phyloP scores from a whole-genome alignment of 2,888 invertebrate genomes.

The Melinopterus prodromus region DNA sequence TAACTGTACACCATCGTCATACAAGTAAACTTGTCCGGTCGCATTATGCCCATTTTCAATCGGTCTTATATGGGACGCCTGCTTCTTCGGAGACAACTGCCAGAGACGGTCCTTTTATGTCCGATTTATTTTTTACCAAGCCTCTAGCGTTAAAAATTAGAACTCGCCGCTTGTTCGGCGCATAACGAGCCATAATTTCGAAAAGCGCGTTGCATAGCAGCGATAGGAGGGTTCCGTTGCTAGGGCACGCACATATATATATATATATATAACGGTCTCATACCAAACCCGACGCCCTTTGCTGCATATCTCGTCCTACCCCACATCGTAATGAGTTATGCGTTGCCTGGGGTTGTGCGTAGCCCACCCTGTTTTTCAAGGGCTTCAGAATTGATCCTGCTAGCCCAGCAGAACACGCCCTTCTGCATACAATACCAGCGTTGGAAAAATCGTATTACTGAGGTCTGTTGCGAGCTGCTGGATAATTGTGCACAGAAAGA shows the following conservation, averaged over 20 bases:
- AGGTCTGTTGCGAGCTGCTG: too few relatives aligned
- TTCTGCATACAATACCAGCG: neutral
- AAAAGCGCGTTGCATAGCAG: neutral
- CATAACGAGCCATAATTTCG: neutral
- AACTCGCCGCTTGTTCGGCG: neutral
- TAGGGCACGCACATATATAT: neutral
- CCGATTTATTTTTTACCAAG: neutral
- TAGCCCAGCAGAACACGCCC: conserved; percentile 21
- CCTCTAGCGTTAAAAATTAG: neutral
- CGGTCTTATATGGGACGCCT: conserved; percentile 51
- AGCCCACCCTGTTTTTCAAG: conserved; percentile 25
- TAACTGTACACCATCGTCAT: conserved; percentile 48
- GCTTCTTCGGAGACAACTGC: neutral
- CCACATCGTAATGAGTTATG: conserved; percentile 38
- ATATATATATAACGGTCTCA: too few relatives aligned
- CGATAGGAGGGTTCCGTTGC: neutral
- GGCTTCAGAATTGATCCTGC: conserved; percentile 12
- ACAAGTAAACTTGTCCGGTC: conserved; percentile 54
- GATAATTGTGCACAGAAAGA: too few relatives aligned
- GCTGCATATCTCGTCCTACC: conserved; percentile 29
- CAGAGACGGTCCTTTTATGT: neutral
- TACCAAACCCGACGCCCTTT: neutral
- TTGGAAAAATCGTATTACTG: too few relatives aligned
- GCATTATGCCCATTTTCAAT: conserved; percentile 57
- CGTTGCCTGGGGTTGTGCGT: conserved; percentile 34